Conservation (phyloP, 1,140 invertebrate species). For the Cepaea nemoralis region DNA sequence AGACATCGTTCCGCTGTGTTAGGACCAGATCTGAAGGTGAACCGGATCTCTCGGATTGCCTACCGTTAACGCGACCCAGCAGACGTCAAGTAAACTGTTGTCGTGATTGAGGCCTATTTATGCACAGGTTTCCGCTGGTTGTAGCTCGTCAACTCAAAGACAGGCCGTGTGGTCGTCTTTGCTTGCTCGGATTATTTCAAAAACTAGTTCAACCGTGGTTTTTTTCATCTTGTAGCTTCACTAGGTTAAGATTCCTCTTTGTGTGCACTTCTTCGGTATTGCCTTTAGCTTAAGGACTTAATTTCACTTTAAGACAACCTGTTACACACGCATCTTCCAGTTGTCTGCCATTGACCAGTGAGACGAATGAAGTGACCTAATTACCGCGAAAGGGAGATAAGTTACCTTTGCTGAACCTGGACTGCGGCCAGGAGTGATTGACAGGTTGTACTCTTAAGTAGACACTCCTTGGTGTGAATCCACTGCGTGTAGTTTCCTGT, state of each 20-base stretch:
- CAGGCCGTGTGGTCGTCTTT: not conserved
- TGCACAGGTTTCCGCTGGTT: not conserved
- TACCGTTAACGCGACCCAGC: not conserved
- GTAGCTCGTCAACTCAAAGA: not conserved
- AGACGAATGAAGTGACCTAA: too few species aligned
- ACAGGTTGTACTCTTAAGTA: too few species aligned
- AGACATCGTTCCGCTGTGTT: not conserved
- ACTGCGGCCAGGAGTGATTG: too few species aligned
- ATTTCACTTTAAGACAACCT: too few species aligned
- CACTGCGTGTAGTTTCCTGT: too few species aligned
- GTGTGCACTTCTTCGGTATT: too few species aligned
- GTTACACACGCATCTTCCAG: not conserved
- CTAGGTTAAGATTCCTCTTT: not conserved
- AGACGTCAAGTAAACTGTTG: not conserved
- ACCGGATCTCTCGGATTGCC: not conserved
- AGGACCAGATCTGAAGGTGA: not conserved
- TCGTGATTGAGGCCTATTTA: not conserved
- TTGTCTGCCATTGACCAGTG: too few species aligned
- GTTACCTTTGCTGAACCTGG: too few species aligned
- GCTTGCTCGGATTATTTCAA: not conserved
- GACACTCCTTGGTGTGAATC: too few species aligned
- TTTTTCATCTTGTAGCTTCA: not conserved
- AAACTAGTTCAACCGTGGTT: not conserved
- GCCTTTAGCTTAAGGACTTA: too few species aligned
- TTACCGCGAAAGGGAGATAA: too few species aligned